Evolutionary conservation across 2,888 invertebrate genomes (phyloP).

Genomic region (Smittia sp.): DNA sequence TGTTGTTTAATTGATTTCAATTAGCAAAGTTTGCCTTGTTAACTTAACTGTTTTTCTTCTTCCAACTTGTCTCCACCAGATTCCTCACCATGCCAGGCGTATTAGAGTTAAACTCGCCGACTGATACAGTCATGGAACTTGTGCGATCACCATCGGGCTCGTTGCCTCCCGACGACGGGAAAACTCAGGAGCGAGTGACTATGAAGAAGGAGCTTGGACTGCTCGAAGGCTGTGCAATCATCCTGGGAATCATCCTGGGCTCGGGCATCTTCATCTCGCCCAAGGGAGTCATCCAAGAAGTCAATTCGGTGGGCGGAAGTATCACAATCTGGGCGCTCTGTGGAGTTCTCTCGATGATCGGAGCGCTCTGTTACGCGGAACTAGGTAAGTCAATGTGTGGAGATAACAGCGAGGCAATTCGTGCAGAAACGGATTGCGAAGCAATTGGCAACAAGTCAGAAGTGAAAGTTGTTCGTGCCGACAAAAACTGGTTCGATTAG

Average conservation of each 20-base stretch:
- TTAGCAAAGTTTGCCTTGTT: not conserved
- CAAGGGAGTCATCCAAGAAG: conserved; percentile 79
- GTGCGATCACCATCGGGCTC: conserved; percentile 1
- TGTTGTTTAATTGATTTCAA: not conserved
- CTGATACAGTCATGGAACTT: conserved; percentile 35
- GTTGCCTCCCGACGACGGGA: conserved; percentile 51
- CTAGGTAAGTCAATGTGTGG: conserved; percentile 67
- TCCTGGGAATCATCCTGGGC: conserved; percentile 91
- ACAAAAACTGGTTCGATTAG: too few species aligned
- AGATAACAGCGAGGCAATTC: too few species aligned
- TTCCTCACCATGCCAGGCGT: conserved; percentile 11
- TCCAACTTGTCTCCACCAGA: not conserved
- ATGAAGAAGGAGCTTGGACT: conserved; percentile 88
- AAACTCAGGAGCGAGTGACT: conserved; percentile 55
- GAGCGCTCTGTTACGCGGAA: conserved; percentile 96
- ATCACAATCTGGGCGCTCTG: conserved; percentile 84
- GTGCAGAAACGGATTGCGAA: not conserved
- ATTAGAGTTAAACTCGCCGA: conserved; percentile 37
- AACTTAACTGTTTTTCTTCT: not conserved
- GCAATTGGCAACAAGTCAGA: not conserved
- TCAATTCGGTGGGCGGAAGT: conserved; percentile 86
- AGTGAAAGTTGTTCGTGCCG: not conserved
- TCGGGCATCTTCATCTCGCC: conserved; percentile 60
- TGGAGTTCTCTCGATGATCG: conserved; percentile 86
- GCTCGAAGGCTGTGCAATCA: conserved; percentile 89